phyloP scores from a whole-genome alignment of 2,797 vertebrate species.

The Pangasius djambal region DNA sequence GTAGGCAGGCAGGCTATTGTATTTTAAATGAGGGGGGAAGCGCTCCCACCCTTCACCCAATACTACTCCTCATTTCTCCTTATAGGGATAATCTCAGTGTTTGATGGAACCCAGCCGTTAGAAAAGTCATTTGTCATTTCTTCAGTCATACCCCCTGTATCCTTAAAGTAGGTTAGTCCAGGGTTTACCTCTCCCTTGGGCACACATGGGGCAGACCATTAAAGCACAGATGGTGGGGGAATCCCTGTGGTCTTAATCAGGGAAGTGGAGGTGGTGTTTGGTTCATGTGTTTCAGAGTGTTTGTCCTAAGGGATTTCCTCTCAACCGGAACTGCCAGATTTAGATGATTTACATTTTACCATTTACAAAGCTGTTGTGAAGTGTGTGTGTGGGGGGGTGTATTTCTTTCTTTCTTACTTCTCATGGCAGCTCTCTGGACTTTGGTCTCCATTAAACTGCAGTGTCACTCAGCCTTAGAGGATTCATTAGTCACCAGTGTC shows the following conservation, averaged over 20 bases:
- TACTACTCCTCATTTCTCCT: slow-evolving; percentile 36
- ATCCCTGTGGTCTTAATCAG: slow-evolving; percentile 48
- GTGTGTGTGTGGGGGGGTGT: neutral
- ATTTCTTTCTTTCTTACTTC: neutral
- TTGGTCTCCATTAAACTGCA: neutral
- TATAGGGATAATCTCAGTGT: slow-evolving; percentile 24
- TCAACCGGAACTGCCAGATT: slow-evolving; percentile 25
- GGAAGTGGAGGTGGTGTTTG: slow-evolving; percentile 27
- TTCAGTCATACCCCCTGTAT: slow-evolving; percentile 15
- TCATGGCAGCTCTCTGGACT: neutral
- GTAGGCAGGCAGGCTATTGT: slow-evolving; percentile 36
- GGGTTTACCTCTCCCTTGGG: slow-evolving; percentile 49
- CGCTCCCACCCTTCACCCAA: neutral
- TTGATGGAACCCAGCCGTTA: slow-evolving; percentile 48
- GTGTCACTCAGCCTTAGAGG: neutral
- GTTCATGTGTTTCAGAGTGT: slow-evolving; percentile 13
- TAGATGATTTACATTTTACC: slow-evolving; percentile 5
- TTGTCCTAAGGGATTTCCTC: slow-evolving; percentile 46
- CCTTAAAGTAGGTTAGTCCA: slow-evolving; percentile 19
- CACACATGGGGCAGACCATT: slow-evolving; percentile 35
- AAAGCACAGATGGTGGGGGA: slow-evolving; percentile 49
- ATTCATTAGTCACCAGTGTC: slow-evolving; percentile 1
- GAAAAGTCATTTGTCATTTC: slow-evolving; percentile 52
- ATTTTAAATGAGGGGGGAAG: slow-evolving; percentile 46
- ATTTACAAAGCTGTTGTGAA: slow-evolving; percentile 20